Evolutionary conservation across 2,888 invertebrate species (phyloP), one percentile per base, ranked within the genome.

Genomic region (Drepana falcataria): DNA sequence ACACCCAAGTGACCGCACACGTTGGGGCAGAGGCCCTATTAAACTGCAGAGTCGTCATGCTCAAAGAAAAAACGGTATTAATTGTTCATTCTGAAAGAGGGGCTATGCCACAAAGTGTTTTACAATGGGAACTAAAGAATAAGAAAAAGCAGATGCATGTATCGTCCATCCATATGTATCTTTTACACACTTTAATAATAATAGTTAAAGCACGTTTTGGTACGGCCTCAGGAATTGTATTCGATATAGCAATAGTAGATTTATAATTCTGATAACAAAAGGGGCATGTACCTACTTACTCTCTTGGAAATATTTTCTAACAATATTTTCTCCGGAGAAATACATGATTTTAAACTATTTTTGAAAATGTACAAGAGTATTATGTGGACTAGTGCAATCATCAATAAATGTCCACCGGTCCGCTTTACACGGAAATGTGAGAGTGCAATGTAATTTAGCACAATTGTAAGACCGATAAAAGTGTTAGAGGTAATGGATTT

Each of bases 41-140:
- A 56, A 93, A 94, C 68, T 94, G 94, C 75, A 88, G 94, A 59
- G 94, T 94, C 51, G 93, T 93, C 53, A 94, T 94, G 94, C 91
- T 94, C 51, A 93, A 93, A 70, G 94, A 94, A 65, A 94, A 94
- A 84, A 94, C 93, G 87, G 94, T 94, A 86, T 83, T 70, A 55
- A 37, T 47, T 41, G 41, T 7, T 52, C 21, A 1, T 21, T 21
- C 21, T 21, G 21, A 21, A 21, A 21, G 0, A 21, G 21, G 21
- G 21, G 21, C 1, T 21, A 21, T 21, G 21, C 21, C 21, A 21
- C 21, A 21, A 21, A 21, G 21, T 21, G 21, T 21, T 21, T 21
- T 21, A 21, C 21, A 21, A 21, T 21, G 21, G 21, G 21, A 21
- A 21, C 21, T 21, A 21, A 21, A 21, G 21, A 21, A 21, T 21